Percentiles rank a stretch among this genome's conserved stretches.
These are phyloP conservation scores for Podarcis lilfordi DNA, from an alignment of 2,797 vertebrate genomes.

Conservation along the genomic window DNA sequence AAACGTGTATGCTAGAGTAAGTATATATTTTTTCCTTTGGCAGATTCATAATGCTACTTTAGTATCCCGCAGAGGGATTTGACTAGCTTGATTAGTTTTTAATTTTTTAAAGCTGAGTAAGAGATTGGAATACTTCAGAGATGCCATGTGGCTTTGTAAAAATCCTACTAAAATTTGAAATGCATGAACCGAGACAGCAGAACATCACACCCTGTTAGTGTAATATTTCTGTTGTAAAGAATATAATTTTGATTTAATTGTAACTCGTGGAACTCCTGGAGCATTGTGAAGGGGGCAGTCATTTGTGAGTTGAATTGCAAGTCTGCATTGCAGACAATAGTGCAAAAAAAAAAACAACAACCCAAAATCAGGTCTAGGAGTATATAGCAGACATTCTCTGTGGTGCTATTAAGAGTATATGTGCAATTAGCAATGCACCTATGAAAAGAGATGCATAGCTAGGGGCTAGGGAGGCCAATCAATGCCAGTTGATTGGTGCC, in stretches of 20 bases:
- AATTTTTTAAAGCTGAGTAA: slow-evolving; percentile 42
- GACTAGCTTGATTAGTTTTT: slow-evolving; percentile 34
- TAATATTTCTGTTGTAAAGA: slow-evolving; percentile 23
- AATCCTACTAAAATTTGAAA: slow-evolving; percentile 30
- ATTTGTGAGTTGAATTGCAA: not conserved
- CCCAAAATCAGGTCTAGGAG: not conserved
- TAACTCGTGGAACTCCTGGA: not conserved
- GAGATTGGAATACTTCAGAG: not conserved
- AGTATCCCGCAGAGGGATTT: slow-evolving; percentile 24
- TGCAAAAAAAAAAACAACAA: no score
- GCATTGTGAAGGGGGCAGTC: not conserved
- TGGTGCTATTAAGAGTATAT: not conserved
- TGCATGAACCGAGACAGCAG: not conserved
- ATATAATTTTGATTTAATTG: slow-evolving; percentile 12
- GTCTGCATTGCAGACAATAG: no score
- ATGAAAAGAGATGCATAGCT: slow-evolving; percentile 37
- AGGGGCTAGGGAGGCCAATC: slow-evolving; percentile 33
- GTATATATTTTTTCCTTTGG: not conserved
- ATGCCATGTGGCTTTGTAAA: not conserved
- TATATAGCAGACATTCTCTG: not conserved
- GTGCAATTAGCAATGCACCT: slow-evolving; percentile 32
- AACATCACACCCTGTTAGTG: slow-evolving; percentile 9
- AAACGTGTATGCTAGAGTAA: not conserved
- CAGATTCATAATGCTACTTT: slow-evolving; percentile 34
- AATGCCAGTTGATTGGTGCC: slow-evolving; percentile 46